Conservation (phyloP, 1,140 invertebrate genomes). For the Euborellia annulipes region DNA sequence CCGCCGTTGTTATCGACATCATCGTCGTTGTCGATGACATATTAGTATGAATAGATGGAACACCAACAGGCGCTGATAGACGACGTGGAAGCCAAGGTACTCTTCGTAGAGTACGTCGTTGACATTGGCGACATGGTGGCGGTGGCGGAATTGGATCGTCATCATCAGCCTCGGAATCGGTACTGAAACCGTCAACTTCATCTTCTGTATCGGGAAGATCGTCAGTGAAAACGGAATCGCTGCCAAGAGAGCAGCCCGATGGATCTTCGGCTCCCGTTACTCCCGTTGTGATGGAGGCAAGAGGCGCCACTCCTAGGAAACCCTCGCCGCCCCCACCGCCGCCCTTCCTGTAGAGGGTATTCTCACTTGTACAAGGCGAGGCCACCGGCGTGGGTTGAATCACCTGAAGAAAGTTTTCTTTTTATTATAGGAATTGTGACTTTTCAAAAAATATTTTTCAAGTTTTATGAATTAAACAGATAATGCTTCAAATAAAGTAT, state of each 20-base stretch:
- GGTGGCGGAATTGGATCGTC: neutral
- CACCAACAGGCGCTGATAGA: neutral
- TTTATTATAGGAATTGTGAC: too few relatives aligned
- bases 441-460: too few relatives aligned
- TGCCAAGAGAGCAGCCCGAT: constrained; percentile 36
- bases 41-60: too few relatives aligned
- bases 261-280: constrained; percentile 38
- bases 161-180: constrained; percentile 45
- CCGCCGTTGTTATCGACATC: neutral
- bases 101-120: neutral
- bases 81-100: constrained; percentile 4
- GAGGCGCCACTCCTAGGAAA: constrained; percentile 38
- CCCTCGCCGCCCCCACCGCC: constrained; percentile 12
- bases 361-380: constrained; percentile 63
- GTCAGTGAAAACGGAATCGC: constrained; percentile 52
- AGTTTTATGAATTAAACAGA: too few relatives aligned
- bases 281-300: constrained; percentile 60
- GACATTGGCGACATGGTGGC: constrained; percentile 7
- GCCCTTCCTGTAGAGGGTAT: constrained; percentile 27
- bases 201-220: constrained; percentile 53
- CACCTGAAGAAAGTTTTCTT: constrained; percentile 31
- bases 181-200: constrained; percentile 62
- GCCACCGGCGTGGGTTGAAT: constrained; percentile 61
- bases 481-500: too few relatives aligned
- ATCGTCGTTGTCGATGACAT: too few relatives aligned